Conservation (phyloP, 2,113 vertebrate genomes). For the Vulpes ferrilata region DNA sequence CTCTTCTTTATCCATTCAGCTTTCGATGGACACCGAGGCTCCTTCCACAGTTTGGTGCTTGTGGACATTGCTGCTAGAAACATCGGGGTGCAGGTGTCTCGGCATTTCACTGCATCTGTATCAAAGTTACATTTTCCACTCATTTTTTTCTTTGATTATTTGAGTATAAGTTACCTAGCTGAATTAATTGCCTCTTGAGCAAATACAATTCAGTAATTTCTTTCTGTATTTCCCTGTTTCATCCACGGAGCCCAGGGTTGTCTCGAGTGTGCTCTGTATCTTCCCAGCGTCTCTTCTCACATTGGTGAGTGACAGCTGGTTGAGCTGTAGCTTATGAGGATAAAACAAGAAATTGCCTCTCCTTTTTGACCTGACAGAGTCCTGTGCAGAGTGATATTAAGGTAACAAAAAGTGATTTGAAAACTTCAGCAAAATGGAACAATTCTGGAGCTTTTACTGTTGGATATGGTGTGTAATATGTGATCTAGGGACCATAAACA, state of each 20-base stretch:
- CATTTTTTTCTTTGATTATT: not conserved
- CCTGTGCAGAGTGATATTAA: conserved; percentile 12
- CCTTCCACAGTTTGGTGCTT: too few species aligned
- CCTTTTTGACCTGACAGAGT: conserved; percentile 3
- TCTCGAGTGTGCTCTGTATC: not conserved
- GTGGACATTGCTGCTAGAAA: too few species aligned
- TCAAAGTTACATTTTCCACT: not conserved
- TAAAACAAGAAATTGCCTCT: conserved; percentile 36
- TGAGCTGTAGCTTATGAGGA: conserved; percentile 10
- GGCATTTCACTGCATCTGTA: too few species aligned
- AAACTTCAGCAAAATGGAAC: not conserved
- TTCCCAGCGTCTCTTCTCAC: conserved; percentile 35
- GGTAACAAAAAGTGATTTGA: conserved; percentile 41
- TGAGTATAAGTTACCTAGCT: not conserved
- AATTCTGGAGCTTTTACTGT: conserved; percentile 9
- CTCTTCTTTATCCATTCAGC: too few species aligned
- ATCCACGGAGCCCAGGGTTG: not conserved
- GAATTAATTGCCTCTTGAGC: not conserved
- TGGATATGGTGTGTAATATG: not conserved
- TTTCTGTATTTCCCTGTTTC: not conserved
- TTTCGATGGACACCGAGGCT: too few species aligned
- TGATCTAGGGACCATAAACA: not conserved
- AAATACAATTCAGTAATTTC: not conserved
- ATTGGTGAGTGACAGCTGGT: conserved; percentile 1
- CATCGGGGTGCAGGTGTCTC: too few species aligned